Conservation (phyloP, 2,888 invertebrate species). For the Tridacna crocea region DNA sequence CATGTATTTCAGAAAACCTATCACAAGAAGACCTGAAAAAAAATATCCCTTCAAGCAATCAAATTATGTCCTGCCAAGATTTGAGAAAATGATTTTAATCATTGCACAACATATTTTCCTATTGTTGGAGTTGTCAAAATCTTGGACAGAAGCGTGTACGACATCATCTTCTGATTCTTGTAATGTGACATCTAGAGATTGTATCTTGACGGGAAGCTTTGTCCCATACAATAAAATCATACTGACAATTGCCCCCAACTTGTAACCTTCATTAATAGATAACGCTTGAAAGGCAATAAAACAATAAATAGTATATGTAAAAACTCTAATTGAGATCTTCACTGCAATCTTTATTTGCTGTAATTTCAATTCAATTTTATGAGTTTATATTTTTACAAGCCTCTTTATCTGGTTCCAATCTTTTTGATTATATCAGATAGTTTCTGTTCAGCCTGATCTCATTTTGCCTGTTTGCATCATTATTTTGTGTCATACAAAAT, state of each 20-base stretch:
- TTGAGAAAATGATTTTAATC: constrained; percentile 6
- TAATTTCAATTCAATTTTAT: too few relatives aligned
- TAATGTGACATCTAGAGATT: constrained; percentile 27
- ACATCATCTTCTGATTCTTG: constrained; percentile 20
- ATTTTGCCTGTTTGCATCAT: too few relatives aligned
- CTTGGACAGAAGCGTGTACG: constrained; percentile 14
- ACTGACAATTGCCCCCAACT: constrained; percentile 10
- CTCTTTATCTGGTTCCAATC: too few relatives aligned
- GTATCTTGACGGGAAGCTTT: constrained; percentile 20
- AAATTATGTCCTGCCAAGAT: too few relatives aligned
- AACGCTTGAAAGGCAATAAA: constrained; percentile 28
- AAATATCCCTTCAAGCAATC: too few relatives aligned
- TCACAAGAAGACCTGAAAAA: too few relatives aligned
- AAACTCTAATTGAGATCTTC: constrained; percentile 19
- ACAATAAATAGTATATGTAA: constrained; percentile 21
- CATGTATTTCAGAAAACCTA: too few relatives aligned
- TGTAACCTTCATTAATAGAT: constrained; percentile 25
- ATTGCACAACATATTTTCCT: constrained; percentile 28
- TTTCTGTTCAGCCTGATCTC: too few relatives aligned
- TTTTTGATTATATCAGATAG: too few relatives aligned
- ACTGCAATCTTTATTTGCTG: not conserved
- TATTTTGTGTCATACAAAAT: too few relatives aligned
- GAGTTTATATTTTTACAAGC: too few relatives aligned
- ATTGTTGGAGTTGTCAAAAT: constrained; percentile 36
- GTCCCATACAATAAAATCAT: constrained; percentile 5